These are phyloP conservation scores for Chaetogeoica ovagalla DNA, from an alignment of 2,888 invertebrate genomes.

Conservation along the genomic window DNA sequence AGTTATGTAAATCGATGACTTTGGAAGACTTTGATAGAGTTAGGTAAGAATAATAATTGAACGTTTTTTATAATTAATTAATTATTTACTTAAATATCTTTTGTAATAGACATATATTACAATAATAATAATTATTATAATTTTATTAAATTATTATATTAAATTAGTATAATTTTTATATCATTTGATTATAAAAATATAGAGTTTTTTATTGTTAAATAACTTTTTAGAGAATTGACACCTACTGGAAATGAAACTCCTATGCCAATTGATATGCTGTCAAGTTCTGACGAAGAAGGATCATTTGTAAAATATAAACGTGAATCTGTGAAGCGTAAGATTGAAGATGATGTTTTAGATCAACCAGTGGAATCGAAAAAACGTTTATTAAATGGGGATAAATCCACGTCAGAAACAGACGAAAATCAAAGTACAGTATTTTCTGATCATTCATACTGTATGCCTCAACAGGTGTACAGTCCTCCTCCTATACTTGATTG, in stretches of 20 bases:
- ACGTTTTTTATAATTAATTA: neutral
- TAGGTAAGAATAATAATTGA: constrained; percentile 24
- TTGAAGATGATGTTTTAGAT: constrained; percentile 13
- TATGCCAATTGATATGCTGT: constrained; percentile 53
- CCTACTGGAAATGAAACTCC: constrained; percentile 59
- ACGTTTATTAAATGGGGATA: constrained; percentile 40
- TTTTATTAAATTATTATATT: no score
- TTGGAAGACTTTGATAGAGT: constrained; percentile 50
- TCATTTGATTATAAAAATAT: neutral
- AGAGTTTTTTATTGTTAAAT: neutral
- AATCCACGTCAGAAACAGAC: neutral
- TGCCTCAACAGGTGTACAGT: constrained; percentile 46
- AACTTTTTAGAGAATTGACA: constrained; percentile 57
- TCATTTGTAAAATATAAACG: constrained; percentile 48
- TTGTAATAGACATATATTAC: no score
- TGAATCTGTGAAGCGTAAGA: constrained; percentile 32
- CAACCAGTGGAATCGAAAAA: constrained; percentile 29
- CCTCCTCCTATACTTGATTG: constrained; percentile 49
- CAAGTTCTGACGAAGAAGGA: constrained; percentile 49
- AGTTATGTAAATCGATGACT: constrained; percentile 47
- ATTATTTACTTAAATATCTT: no score
- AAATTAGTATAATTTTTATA: no score
- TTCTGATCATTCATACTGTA: constrained; percentile 60
- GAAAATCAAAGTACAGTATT: constrained; percentile 44
- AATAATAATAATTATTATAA: no score